Base-by-base conservation (phyloP, 2,797 vertebrate species). In the Aulostomus chinensis region DNA sequence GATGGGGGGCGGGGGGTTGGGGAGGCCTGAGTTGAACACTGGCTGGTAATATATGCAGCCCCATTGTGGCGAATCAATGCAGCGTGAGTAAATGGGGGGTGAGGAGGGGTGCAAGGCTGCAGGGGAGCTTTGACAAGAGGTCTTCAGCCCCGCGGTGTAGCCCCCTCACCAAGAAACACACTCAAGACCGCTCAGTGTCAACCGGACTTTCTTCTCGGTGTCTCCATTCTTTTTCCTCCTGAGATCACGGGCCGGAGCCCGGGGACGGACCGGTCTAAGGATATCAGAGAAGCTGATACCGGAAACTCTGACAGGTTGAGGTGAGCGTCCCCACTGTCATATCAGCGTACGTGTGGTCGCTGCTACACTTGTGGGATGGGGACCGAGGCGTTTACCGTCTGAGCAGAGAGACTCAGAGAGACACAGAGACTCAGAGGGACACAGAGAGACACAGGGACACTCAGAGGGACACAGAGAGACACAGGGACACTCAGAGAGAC, bases 61-160 rank as follows among this genome's bases (percentile, higher is more conserved):
- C 89, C 84, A 83, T 92, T 92, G 90, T 92, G 62, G 47, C 31
- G 49, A 88, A 68, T 84, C 87, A 90, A 86, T 89, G 88, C 86
- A 88, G 77, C 87, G 28, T 85, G 79, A 59, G 41, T 75, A 89
- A 90, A 91, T 90, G 68, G 78, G 73, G 54, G 50, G 12, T 30
- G 17, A 56, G 74, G 76, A 58, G 66, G 81, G 68, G 77, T 22
- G 17, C 35, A 14, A 40, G 46, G 41, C 48, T 32, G 42, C 42
- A 48, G 68, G 62, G 65, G 38, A 39, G 60, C 61, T 36, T 55
- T 61, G 63, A 64, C 20, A 38, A 66, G 58, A 68, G 42, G 52
- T 78, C 63, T 51, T 70, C 40, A 48, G 62, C 68, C 66, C 76
- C 50, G 51, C 46, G 37, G 54, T 52, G 32, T 50, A 46, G 14